These are phyloP conservation scores for Dipodomys spectabilis DNA, from an alignment of 2,113 vertebrate species.

Conservation along the genomic window DNA sequence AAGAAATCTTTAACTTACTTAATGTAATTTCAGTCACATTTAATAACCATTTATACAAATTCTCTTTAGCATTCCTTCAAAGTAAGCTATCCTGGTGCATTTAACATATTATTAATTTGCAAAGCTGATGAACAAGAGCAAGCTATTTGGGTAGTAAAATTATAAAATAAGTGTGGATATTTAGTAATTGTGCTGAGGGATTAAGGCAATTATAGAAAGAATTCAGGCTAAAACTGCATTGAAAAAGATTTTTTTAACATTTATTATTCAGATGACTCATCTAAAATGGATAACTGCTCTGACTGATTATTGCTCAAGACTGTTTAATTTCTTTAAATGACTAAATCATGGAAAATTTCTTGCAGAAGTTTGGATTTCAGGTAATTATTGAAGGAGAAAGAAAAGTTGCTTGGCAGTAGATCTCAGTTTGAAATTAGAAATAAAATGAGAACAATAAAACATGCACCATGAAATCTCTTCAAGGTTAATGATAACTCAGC, in stretches of 20 bases:
- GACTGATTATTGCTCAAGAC: slow-evolving; percentile 75
- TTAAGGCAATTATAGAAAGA: slow-evolving; percentile 74
- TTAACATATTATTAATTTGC: slow-evolving; percentile 74
- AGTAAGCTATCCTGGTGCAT: slow-evolving; percentile 33
- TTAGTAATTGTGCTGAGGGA: slow-evolving; percentile 73
- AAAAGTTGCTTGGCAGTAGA: slow-evolving; percentile 63
- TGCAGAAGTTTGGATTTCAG: slow-evolving; percentile 71
- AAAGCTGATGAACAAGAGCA: slow-evolving; percentile 64
- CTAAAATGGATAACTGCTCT: slow-evolving; percentile 72
- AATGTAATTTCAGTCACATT: slow-evolving; percentile 43
- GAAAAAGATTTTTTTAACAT: slow-evolving; percentile 60
- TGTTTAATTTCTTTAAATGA: slow-evolving; percentile 78
- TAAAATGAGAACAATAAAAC: slow-evolving; percentile 75
- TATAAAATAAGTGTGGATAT: slow-evolving; percentile 59
- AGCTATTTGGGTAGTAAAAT: slow-evolving; percentile 69
- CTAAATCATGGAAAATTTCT: slow-evolving; percentile 73
- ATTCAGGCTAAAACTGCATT: slow-evolving; percentile 56
- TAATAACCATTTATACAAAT: slow-evolving; percentile 69
- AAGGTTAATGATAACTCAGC: slow-evolving; percentile 75
- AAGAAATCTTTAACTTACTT: slow-evolving; percentile 34
- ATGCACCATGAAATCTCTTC: slow-evolving; percentile 68
- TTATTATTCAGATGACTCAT: slow-evolving; percentile 78
- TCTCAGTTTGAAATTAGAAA: slow-evolving; percentile 71
- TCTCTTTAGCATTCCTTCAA: slow-evolving; percentile 64
- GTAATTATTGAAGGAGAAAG: slow-evolving; percentile 75